Evolutionary conservation across 2,113 vertebrate species (phyloP).

Genomic region (Neolamprologus tretocephalus): DNA sequence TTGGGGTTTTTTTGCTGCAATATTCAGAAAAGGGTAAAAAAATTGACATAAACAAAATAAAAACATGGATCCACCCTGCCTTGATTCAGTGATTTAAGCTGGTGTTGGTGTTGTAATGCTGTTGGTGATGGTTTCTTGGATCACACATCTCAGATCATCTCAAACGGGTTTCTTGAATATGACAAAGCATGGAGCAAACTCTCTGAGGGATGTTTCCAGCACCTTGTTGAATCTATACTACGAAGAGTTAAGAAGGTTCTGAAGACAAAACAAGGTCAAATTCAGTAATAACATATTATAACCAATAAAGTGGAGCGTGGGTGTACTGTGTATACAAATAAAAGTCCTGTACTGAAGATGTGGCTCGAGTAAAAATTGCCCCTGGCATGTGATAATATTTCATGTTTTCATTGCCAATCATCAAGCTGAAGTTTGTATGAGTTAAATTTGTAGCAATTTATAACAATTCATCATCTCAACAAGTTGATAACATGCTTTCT

Average conservation of each 20-base stretch:
- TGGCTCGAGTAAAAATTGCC: neutral
- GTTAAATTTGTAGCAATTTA: neutral
- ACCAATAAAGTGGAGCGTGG: neutral
- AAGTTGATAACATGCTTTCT: neutral
- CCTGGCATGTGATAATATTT: neutral
- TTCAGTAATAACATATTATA: neutral
- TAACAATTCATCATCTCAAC: neutral
- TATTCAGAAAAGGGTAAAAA: neutral
- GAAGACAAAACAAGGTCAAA: neutral
- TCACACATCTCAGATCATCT: neutral
- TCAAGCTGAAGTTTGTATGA: neutral
- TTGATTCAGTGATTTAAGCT: neutral
- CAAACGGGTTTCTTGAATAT: neutral
- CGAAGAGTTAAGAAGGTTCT: neutral
- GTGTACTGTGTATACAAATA: neutral
- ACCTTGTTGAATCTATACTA: neutral
- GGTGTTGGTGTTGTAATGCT: neutral
- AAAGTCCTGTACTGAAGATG: neutral
- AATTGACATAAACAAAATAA: neutral
- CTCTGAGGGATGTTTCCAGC: neutral
- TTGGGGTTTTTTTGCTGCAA: fast-evolving
- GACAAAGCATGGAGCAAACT: neutral
- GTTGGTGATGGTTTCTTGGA: neutral
- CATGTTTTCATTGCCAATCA: neutral
- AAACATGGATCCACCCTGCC: neutral